These are phyloP conservation scores for Gambelia wislizenii DNA, from an alignment of 2,797 vertebrate genomes.

Conservation along the genomic window DNA sequence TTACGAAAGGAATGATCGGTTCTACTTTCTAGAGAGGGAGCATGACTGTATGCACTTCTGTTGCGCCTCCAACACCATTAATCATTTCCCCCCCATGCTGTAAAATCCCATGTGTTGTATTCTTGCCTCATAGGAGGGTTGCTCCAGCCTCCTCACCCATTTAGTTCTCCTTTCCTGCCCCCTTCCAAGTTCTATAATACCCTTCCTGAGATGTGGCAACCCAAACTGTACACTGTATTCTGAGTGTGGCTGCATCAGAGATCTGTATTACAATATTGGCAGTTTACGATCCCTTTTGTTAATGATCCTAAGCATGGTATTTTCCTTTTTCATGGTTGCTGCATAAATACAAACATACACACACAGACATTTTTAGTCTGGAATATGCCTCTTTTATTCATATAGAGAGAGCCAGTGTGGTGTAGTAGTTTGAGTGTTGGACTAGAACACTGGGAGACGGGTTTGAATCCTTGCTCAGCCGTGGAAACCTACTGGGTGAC, in stretches of 20 bases:
- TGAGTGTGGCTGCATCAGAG: neutral
- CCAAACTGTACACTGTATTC: neutral
- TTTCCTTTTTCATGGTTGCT: neutral
- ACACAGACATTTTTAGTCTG: neutral
- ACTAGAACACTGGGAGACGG: no score
- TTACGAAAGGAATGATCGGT: neutral
- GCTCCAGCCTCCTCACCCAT: no score
- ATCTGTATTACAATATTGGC: neutral
- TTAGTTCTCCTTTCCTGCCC: neutral
- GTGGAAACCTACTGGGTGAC: no score
- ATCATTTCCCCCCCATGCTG: neutral
- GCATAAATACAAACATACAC: accelerated
- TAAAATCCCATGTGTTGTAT: neutral
- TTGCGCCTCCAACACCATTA: neutral
- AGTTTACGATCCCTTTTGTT: neutral
- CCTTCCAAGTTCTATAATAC: neutral
- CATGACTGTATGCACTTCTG: neutral
- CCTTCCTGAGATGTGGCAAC: neutral
- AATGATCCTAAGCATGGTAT: neutral
- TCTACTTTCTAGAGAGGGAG: neutral
- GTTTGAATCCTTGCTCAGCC: no score
- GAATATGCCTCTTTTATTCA: neutral
- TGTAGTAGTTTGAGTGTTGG: no score
- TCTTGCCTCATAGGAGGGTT: neutral
- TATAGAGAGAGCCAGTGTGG: no score